Percentiles rank a stretch among this genome's conserved stretches.
These are phyloP conservation scores for Pammene aurita DNA, from an alignment of 2,888 invertebrate species.

Conservation along the genomic window DNA sequence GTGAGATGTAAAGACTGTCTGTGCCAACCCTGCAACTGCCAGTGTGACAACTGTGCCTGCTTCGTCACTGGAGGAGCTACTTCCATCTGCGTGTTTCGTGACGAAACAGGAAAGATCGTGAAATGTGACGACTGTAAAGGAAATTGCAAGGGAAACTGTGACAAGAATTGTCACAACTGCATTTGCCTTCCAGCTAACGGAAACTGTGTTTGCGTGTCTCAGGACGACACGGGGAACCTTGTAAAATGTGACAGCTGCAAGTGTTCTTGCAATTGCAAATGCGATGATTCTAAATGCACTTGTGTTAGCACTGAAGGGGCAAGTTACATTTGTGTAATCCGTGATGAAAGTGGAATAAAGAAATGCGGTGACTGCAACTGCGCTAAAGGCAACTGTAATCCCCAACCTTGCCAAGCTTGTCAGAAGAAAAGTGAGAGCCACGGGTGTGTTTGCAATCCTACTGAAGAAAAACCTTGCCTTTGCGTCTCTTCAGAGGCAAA, in stretches of 20 bases:
- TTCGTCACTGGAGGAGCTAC: conserved; percentile 47
- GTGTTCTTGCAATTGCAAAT: neutral
- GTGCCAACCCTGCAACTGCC: conserved; percentile 46
- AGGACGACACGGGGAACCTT: neutral
- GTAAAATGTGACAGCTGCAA: neutral
- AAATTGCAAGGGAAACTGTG: too few relatives aligned
- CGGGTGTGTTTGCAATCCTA: neutral
- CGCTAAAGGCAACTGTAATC: conserved; percentile 5
- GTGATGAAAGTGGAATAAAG: neutral
- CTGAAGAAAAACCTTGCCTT: conserved; percentile 8
- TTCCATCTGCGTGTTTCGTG: conserved; percentile 49
- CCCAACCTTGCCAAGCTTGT: conserved; percentile 8
- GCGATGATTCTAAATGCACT: neutral
- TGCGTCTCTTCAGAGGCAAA: neutral
- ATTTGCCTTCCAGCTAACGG: too few relatives aligned
- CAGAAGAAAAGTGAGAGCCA: neutral
- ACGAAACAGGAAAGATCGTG: conserved; percentile 15
- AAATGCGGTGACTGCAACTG: conserved; percentile 12
- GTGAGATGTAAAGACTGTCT: conserved; percentile 45
- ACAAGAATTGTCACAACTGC: too few relatives aligned
- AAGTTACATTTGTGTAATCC: neutral
- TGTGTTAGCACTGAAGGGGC: neutral
- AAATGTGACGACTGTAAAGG: too few relatives aligned
- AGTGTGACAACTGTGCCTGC: conserved; percentile 52
- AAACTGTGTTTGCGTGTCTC: neutral